Conservation (phyloP, 2,113 vertebrate species). For the Telmatochromis bifrenatus region DNA sequence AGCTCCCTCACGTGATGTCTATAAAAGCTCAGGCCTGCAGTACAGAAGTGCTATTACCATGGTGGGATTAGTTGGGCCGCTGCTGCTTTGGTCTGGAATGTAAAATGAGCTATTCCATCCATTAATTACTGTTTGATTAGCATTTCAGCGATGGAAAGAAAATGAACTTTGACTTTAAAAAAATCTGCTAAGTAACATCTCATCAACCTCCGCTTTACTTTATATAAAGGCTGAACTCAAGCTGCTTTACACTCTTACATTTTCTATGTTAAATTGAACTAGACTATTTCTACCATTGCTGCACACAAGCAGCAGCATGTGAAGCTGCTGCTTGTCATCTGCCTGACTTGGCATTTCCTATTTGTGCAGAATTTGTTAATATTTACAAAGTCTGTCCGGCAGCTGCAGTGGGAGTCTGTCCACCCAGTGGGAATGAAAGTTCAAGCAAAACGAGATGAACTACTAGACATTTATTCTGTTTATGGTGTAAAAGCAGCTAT, state of each 20-base stretch:
- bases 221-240: neutral
- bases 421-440: neutral
- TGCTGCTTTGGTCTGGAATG: neutral
- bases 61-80: neutral
- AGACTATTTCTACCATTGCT: neutral
- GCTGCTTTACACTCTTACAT: neutral
- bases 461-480: neutral
- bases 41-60: neutral
- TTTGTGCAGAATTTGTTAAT: neutral
- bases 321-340: neutral
- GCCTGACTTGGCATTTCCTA: neutral
- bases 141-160: neutral
- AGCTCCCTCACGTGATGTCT: accelerated
- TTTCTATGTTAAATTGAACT: neutral
- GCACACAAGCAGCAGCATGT: too few species aligned
- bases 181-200: neutral
- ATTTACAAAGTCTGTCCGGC: neutral
- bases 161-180: neutral
- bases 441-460: neutral
- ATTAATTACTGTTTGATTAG: neutral
- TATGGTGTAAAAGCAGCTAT: neutral
- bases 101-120: neutral
- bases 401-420: neutral
- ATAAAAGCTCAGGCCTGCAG: neutral
- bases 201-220: accelerated